Conservation (phyloP, 1,140 invertebrate genomes). For the Charaxes varanes region DNA sequence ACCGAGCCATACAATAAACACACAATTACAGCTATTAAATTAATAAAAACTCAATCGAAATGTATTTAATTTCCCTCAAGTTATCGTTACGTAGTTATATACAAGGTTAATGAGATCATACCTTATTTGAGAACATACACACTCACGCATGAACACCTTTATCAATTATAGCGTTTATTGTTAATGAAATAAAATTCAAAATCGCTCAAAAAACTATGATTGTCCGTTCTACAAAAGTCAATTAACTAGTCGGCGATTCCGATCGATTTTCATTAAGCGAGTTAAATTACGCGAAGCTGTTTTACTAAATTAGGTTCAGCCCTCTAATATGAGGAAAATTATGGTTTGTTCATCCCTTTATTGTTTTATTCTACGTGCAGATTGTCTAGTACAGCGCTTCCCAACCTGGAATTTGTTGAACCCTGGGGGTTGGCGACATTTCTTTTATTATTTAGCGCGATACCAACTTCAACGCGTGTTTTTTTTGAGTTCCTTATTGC, state of each 20-base stretch:
- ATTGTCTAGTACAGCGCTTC: too few relatives aligned
- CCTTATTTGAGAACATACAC: conserved; percentile 14
- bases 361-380: conserved; percentile 10
- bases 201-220: neutral
- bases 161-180: conserved; percentile 24
- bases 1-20: too few relatives aligned
- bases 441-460: too few relatives aligned
- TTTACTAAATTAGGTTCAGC: conserved; percentile 38
- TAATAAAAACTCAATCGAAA: neutral
- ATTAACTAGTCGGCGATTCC: conserved; percentile 31
- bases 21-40: too few relatives aligned
- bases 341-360: neutral
- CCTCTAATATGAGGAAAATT: conserved; percentile 20
- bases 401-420: too few relatives aligned
- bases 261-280: conserved; percentile 42
- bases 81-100: conserved; percentile 16
- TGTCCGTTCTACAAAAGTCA: conserved; percentile 8
- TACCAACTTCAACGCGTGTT: too few relatives aligned
- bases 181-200: conserved; percentile 10
- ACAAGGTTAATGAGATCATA: conserved; percentile 22
- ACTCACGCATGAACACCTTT: conserved; percentile 9
- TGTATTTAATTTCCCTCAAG: conserved; percentile 13
- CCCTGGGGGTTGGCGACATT: too few relatives aligned
- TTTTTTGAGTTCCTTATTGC: too few relatives aligned
- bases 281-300: conserved; percentile 34